Evolutionary conservation across 92 coral and sea anemone genomes (phyloP), one percentile per base, ranked within the genome.

Genomic region (Siderastrea radians): DNA sequence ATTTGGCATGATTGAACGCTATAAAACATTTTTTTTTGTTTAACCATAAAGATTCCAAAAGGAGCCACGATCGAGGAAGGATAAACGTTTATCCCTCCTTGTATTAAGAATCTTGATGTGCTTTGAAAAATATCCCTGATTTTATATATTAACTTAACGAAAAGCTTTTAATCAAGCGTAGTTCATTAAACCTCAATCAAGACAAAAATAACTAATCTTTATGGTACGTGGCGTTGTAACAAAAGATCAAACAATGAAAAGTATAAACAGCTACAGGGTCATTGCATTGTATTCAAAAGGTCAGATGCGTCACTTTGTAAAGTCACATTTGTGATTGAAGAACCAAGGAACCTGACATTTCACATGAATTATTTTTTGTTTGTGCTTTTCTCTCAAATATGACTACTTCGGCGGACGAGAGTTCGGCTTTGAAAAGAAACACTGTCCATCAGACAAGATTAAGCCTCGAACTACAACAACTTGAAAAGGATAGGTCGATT

Each of bases 331-430:
- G 60, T 16, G 50, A 66, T 26, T 43, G 16, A 66, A 46, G 19
- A 67, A 13, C 49, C 2, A 10, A 2, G n/a, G 7, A 62, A 52
- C 71, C 83, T 62, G 71, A 78, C 83, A 16, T 15, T 45, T 45
- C 49, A 6, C 81, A 46, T 80, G 65, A 80, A 10, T 55, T 74
- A 17, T 47, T 52, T 52, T 45, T 67, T 38, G 75, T 45, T 5
- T n/a, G 46, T 5, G 9, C 51, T 67, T 16, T 38, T 17, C 43
- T 48, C 46, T 17, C 46, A 53, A 66, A 79, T 10, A 91, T 78
- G 64, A 87, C 84, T 86, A 88, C 98, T 52, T 95, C 98, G 1
- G 66, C 93, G 50, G 98, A 95, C 95, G 96, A 95, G 81, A 92
- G 93, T 5, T 89, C 94, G 45, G 98, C 98, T 4, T 78, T 93